These are phyloP conservation scores for Patella pellucida DNA, from an alignment of 2,888 invertebrate species.

Conservation along the genomic window DNA sequence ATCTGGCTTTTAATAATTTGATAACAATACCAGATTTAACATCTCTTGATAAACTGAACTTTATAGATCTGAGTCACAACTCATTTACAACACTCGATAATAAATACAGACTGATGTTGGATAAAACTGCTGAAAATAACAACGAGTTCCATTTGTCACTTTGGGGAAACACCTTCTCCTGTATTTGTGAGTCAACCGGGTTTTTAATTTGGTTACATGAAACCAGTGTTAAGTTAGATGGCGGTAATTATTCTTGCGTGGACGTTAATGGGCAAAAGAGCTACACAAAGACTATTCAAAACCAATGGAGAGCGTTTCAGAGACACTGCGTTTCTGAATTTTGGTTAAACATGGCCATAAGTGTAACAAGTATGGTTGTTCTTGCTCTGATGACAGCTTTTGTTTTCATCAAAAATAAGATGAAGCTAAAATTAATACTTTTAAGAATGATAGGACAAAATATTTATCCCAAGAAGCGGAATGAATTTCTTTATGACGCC, in stretches of 20 bases:
- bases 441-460: neutral
- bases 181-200: neutral
- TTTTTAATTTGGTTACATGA: neutral
- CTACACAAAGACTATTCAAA: neutral
- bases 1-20: conserved; percentile 1
- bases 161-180: neutral
- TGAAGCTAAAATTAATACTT: neutral
- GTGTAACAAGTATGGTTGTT: neutral
- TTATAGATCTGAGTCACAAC: neutral
- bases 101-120: neutral
- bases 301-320: too few relatives aligned
- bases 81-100: neutral
- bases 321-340: neutral
- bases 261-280: neutral
- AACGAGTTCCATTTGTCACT: neutral
- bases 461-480: neutral
- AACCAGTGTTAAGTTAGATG: neutral
- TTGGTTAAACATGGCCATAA: neutral
- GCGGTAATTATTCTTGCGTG: neutral
- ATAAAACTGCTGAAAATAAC: neutral
- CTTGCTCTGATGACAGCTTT: neutral
- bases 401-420: neutral
- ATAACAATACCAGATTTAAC: neutral
- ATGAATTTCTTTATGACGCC: neutral
- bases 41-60: neutral